phyloP scores from a whole-genome alignment of 2,888 invertebrate genomes.

The Heliothis peltigera region DNA sequence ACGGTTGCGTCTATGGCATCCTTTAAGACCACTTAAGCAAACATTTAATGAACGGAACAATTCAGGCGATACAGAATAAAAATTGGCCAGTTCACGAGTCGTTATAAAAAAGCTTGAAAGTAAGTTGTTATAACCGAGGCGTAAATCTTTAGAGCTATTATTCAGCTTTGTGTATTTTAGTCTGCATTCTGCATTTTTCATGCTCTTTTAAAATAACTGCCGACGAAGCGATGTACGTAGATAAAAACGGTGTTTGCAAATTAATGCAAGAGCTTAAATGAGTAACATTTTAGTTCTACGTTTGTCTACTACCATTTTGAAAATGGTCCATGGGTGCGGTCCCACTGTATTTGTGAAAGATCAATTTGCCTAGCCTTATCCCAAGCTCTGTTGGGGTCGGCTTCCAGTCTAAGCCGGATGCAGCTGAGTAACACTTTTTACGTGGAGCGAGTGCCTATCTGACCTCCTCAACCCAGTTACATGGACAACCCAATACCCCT shows the following conservation, averaged over 20 bases:
- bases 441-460: too few species aligned
- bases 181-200: conserved; percentile 13
- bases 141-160: conserved; percentile 28
- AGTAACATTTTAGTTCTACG: too few species aligned
- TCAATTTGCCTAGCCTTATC: too few species aligned
- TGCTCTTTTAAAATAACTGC: conserved; percentile 16
- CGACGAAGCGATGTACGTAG: not conserved
- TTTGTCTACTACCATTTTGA: too few species aligned
- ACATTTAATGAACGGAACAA: conserved; percentile 1
- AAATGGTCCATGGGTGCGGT: too few species aligned
- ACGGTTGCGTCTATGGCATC: not conserved
- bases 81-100: conserved; percentile 29
- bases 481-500: too few species aligned
- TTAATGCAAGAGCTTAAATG: not conserved
- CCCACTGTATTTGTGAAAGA: too few species aligned
- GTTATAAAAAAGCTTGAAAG: conserved; percentile 9
- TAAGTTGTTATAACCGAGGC: conserved; percentile 30
- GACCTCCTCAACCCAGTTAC: too few species aligned
- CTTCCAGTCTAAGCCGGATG: too few species aligned
- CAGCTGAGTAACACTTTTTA: too few species aligned
- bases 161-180: conserved; percentile 11
- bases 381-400: too few species aligned
- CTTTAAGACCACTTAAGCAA: conserved; percentile 2
- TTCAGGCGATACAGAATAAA: conserved; percentile 15
- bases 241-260: not conserved